Base-by-base conservation (phyloP, 2,113 vertebrate genomes). In the Ammodytes marinus region DNA sequence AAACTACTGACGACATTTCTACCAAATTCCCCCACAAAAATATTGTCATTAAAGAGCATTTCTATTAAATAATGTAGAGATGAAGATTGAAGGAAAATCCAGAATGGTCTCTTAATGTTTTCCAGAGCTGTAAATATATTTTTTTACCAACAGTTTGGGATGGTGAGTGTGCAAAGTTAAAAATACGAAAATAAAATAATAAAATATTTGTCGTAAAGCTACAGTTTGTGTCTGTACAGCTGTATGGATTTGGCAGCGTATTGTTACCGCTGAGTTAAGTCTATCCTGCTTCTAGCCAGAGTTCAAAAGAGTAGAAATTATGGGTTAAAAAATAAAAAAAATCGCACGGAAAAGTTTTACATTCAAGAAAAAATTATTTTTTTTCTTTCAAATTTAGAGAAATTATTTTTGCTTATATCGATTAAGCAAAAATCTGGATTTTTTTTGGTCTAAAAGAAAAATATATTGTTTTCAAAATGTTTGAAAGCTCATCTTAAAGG, bases 121-220 rank as follows among this genome's bases (percentile, higher is more conserved):
- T 27, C 27, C 27, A 27, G 27, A 27, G 27, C 27, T 27, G 27
- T 27, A 1, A 71, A 27, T 27, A 27, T 27, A 27, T 27, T 27
- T 27, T 27, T 12, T 2, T 0, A 4, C 13, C 0, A 4, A 13
- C 57, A 52, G 59, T 8, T 3, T 17, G 61, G 1, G 68, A 67
- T 5, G 65, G 47, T 4, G 35, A 19, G 40, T 50, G 77, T 84
- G 77, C 84, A 82, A 84, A 64, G 61, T 27, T 61, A 0, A 42
- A 60, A 37, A 52, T 0, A 46, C 27, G 27, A 27, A 27, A 27
- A 27, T 27, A 27, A 27, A 27, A 11, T 2, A 53, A 52, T 69
- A 5, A 55, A 39, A 46, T 65, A 43, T 63, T 13, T 0, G 5
- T 46, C 40, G 68, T 69, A 83, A 89, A 87, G 69, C 84, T 79